Evolutionary conservation across 2,113 vertebrate genomes (phyloP).

Genomic region (Engystomops pustulosus): DNA sequence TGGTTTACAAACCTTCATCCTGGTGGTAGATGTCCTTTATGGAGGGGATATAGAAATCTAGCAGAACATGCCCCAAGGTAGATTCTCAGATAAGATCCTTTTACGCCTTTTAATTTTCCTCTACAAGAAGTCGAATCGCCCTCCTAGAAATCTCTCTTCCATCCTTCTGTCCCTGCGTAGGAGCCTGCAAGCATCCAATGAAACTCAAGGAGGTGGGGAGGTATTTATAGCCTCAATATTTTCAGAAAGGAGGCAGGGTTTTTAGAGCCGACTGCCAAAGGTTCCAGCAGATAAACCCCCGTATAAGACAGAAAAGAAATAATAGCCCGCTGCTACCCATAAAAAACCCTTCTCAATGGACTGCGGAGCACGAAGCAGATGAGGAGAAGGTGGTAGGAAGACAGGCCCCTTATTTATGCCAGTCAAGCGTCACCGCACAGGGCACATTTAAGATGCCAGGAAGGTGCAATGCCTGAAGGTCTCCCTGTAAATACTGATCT

Average conservation of each 20-base stretch:
- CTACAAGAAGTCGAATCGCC: background rate
- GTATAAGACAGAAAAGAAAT: slow-evolving; percentile 18
- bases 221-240: slow-evolving; percentile 56
- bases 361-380: slow-evolving; percentile 29
- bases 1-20: too few relatives aligned
- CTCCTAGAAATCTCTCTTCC: slow-evolving; percentile 3
- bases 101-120: slow-evolving; percentile 1
- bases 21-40: too few relatives aligned
- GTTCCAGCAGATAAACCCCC: slow-evolving; percentile 36
- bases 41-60: too few relatives aligned
- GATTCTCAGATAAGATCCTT: slow-evolving; percentile 7
- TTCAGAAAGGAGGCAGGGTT: slow-evolving; percentile 40
- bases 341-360: slow-evolving; percentile 20
- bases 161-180: slow-evolving; percentile 33
- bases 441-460: background rate
- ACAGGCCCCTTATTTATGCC: slow-evolving; percentile 13
- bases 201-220: slow-evolving; percentile 3
- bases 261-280: slow-evolving; percentile 22
- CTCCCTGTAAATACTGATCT: background rate
- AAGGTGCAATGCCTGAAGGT: background rate
- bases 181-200: slow-evolving; percentile 43
- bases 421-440: background rate
- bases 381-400: slow-evolving; percentile 4
- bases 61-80: too few relatives aligned
- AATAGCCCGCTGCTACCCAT: slow-evolving; percentile 33